Conservation (phyloP, 1,140 invertebrate genomes). For the Lepidurus arcticus region DNA sequence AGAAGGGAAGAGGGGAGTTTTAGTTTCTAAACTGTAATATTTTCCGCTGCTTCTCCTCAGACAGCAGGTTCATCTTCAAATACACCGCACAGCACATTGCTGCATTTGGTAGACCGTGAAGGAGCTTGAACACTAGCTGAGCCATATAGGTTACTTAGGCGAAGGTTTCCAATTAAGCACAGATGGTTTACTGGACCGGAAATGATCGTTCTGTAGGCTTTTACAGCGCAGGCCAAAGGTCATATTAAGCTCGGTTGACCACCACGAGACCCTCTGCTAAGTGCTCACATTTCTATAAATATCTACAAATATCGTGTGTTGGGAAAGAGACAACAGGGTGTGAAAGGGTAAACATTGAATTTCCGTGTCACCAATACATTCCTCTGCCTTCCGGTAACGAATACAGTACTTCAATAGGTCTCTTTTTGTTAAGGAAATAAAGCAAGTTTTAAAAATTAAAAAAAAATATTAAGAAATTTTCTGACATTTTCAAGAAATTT, state of each 20-base stretch:
- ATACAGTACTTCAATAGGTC: no score
- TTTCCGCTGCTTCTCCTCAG: neutral
- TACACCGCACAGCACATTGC: neutral
- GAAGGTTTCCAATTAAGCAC: constrained; percentile 14
- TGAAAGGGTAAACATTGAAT: neutral
- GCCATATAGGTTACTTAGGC: neutral
- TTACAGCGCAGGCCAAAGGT: constrained; percentile 13
- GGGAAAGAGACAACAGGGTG: neutral
- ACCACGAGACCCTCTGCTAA: neutral
- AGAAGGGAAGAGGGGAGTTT: neutral
- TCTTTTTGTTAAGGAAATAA: no score
- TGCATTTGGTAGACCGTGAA: neutral
- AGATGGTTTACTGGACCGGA: neutral
- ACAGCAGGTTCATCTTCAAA: constrained; percentile 2
- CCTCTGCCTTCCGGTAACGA: no score
- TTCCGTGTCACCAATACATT: neutral
- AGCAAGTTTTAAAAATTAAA: no score
- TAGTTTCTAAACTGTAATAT: neutral
- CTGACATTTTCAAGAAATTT: no score
- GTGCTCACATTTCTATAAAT: neutral
- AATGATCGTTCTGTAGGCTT: constrained; percentile 17
- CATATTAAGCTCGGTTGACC: neutral
- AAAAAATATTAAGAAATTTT: no score
- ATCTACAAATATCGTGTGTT: neutral
- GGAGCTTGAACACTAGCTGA: neutral